Evolutionary conservation across 2,888 invertebrate species (phyloP), one percentile per base, ranked within the genome.

Genomic region (Netelia melanura): DNA sequence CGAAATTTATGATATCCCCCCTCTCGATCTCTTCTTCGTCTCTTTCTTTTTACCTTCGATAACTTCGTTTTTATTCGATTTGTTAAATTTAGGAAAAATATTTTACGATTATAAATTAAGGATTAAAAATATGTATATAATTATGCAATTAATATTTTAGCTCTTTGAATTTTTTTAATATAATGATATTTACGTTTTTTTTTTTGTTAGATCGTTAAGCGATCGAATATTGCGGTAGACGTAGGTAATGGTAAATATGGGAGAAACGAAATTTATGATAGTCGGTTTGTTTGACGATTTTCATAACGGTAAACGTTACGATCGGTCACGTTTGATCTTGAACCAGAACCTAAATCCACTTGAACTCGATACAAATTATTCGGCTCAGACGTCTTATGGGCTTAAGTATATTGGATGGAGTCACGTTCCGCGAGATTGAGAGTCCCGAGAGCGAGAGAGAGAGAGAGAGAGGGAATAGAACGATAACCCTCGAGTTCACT

Each of bases 401-500:
- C 58, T 79, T 71, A 71, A 52, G 52, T 56, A 23, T 80, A 14
- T 43, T 6, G 54, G 64, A 54, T 11, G 17, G 25, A 74, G 54
- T 48, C 52, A 30, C 25, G 65, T 61, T 62, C 25, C 58, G 56
- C 48, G 30, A n/a, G 58, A 58, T 54, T 14, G 23, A 54, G 14
- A 48, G 38, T 38, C 38, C 38, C 38, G 38, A 38, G 71, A 56
- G 48, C 64, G 67, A 74, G 38, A 64, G 23, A 65, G 43, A 65
- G 48, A 65, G 56, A 75, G 30, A 21, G 48, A 65, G 56, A 75
- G 30, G 14, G 48, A 75, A 83, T 25, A n/a, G 44, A 21, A 38
- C 70, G 83, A 85, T 83, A 83, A 83, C 83, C 74, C 62, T 62
- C 44, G 77, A 48, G 64, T 81, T 77, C 77, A 68, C 58, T 72